Evolutionary conservation across 2,888 invertebrate genomes (phyloP).

Genomic region (Drosophila recens): DNA sequence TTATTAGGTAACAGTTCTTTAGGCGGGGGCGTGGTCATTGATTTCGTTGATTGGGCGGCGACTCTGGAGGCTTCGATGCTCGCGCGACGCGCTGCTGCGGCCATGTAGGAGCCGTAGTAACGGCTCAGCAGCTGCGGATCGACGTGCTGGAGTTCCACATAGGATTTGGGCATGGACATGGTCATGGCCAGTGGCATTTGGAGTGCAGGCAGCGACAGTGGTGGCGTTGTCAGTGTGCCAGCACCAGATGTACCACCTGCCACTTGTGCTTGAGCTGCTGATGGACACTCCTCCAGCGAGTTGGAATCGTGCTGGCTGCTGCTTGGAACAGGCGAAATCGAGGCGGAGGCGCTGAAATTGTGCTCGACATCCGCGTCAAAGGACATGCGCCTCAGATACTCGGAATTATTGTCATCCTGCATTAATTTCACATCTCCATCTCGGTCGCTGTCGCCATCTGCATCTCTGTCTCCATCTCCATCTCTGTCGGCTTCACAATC

Average conservation of each 20-base stretch:
- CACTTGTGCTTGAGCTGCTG: no score
- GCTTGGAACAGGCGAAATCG: conserved; percentile 46
- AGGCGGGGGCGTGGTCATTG: conserved; percentile 38
- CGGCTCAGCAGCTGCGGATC: conserved; percentile 83
- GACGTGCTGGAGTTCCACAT: conserved; percentile 60
- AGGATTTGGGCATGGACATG: conserved; percentile 42
- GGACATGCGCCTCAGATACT: conserved; percentile 51
- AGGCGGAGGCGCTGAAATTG: conserved; percentile 39
- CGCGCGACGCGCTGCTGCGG: conserved; percentile 77
- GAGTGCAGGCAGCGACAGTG: neutral
- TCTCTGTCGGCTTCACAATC: conserved; percentile 85
- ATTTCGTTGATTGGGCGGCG: conserved; percentile 23
- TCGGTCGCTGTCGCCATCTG: conserved; percentile 66
- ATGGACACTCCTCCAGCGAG: conserved; percentile 57
- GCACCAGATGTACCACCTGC: no score
- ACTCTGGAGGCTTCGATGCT: conserved; percentile 52
- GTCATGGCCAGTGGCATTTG: conserved; percentile 13
- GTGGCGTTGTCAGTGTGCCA: neutral
- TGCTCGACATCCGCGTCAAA: conserved; percentile 56
- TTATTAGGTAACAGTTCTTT: conserved; percentile 61
- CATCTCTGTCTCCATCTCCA: conserved; percentile 52
- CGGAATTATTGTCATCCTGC: conserved; percentile 62
- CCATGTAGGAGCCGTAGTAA: conserved; percentile 84
- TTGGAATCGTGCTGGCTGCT: conserved; percentile 69
- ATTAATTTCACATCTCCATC: conserved; percentile 12